Percentiles rank a stretch among this genome's conserved stretches.
Conservation (phyloP, 2,113 vertebrate species). For the Oophaga pumilio region DNA sequence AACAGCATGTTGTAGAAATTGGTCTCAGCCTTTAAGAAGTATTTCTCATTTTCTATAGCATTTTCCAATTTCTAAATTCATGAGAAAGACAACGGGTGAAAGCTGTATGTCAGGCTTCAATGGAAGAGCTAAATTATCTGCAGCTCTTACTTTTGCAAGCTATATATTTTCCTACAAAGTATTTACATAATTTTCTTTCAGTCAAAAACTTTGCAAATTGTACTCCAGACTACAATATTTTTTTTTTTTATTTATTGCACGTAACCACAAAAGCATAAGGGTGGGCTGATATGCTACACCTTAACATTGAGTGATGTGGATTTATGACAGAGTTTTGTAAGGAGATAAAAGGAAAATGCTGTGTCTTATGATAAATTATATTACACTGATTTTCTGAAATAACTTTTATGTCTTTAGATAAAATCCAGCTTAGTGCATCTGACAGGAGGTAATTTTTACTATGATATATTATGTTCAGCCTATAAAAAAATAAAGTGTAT, state of each 20-base stretch:
- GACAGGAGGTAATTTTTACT: constrained; percentile 33
- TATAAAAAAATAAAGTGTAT: constrained; percentile 31
- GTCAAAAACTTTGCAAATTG: constrained; percentile 32
- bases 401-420: constrained; percentile 56
- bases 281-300: neutral
- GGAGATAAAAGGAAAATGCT: constrained; percentile 46
- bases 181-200: constrained; percentile 42
- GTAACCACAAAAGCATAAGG: neutral
- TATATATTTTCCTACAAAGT: constrained; percentile 48
- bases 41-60: constrained; percentile 26
- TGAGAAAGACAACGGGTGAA: constrained; percentile 32
- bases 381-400: constrained; percentile 56
- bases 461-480: constrained; percentile 38
- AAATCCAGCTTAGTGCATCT: constrained; percentile 46
- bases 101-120: constrained; percentile 28
- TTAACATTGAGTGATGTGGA: constrained; percentile 32
- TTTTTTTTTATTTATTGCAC: neutral
- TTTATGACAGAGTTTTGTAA: constrained; percentile 43
- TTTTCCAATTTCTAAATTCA: constrained; percentile 33
- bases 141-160: constrained; percentile 23
- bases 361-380: constrained; percentile 47
- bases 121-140: constrained; percentile 16
- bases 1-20: constrained; percentile 19
- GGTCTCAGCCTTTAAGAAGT: constrained; percentile 3
- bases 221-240: constrained; percentile 17